Evolutionary conservation across 2,113 vertebrate species (phyloP).

Genomic region (Alexandromys fortis): DNA sequence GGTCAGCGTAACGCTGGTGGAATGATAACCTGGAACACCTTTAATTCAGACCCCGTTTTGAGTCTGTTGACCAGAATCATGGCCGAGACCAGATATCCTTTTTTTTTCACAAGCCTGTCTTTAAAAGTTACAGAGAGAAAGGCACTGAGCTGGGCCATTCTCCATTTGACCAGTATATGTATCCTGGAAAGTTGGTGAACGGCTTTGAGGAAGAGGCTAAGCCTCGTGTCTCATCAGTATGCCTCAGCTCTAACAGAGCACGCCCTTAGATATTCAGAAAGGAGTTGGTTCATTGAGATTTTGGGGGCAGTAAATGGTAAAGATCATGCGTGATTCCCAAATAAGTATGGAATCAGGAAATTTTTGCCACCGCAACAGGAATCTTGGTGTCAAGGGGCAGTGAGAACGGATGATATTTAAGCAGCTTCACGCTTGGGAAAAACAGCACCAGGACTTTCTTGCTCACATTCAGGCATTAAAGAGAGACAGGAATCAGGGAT

Average conservation of each 20-base stretch:
- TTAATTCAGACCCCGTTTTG: not conserved
- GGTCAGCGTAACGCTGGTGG: not conserved
- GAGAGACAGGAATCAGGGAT: not conserved
- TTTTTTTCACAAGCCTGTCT: not conserved
- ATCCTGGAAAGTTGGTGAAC: not conserved
- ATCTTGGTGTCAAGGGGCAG: not conserved
- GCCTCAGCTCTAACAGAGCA: not conserved
- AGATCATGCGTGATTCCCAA: not conserved
- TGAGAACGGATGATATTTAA: not conserved
- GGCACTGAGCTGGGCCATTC: not conserved
- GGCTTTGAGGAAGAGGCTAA: not conserved
- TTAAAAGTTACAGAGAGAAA: slow-evolving; percentile 3
- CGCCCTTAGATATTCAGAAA: slow-evolving; percentile 18
- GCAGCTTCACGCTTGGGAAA: not conserved
- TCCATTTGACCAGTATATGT: not conserved
- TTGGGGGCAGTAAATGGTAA: not conserved
- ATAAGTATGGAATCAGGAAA: not conserved
- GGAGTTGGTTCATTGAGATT: not conserved
- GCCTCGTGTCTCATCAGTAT: not conserved
- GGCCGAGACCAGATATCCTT: not conserved
- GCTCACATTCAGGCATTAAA: not conserved
- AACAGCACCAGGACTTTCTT: not conserved
- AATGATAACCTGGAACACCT: not conserved
- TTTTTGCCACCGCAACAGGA: not conserved
- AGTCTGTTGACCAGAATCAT: not conserved